Evolutionary conservation across 2,113 vertebrate species (phyloP).

Genomic region (Gallinago paraguaiae): DNA sequence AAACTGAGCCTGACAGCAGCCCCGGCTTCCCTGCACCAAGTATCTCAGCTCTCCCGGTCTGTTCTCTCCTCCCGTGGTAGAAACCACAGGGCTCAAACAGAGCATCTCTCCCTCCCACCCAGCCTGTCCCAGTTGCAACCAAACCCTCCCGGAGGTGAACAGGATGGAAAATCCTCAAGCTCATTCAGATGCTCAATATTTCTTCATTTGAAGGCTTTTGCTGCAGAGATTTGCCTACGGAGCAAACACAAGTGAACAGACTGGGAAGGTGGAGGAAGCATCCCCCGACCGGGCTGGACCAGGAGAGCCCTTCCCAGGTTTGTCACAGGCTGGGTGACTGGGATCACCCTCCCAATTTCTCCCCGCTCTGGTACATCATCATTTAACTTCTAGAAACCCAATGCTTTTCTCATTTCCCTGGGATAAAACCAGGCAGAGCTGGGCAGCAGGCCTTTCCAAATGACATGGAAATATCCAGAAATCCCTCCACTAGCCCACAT

Average conservation of each 20-base stretch:
- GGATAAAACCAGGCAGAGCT: neutral
- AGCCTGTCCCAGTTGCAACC: rapidly evolving
- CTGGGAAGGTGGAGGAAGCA: rapidly evolving
- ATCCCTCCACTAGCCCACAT: rapidly evolving
- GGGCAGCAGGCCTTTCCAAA: neutral
- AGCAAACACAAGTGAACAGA: neutral
- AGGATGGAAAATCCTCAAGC: neutral
- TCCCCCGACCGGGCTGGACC: neutral
- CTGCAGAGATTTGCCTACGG: neutral
- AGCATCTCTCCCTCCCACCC: neutral
- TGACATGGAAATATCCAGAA: neutral
- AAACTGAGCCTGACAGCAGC: neutral
- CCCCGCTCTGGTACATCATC: neutral
- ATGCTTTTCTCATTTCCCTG: neutral
- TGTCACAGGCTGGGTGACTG: rapidly evolving
- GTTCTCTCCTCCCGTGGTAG: rapidly evolving
- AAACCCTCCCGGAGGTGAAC: neutral
- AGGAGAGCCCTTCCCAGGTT: neutral
- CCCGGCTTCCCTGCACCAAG: no score
- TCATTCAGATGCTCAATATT: rapidly evolving
- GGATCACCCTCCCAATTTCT: rapidly evolving
- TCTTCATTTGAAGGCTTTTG: neutral
- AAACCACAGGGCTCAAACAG: rapidly evolving
- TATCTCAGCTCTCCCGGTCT: rapidly evolving
- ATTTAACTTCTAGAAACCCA: neutral